phyloP scores from a whole-genome alignment of 2,113 vertebrate genomes.

The Macaca nemestrina region DNA sequence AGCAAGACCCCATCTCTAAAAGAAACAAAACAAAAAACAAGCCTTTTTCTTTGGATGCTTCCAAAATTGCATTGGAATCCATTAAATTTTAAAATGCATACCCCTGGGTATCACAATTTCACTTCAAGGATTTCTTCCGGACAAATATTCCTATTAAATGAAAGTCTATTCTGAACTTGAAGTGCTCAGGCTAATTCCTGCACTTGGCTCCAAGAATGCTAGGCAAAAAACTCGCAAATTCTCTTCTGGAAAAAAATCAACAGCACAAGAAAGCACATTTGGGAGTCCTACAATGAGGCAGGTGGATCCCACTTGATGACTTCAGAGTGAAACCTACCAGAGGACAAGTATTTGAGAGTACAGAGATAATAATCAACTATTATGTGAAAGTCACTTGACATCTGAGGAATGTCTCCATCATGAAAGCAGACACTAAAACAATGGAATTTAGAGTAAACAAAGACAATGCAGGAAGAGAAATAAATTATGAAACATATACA shows the following conservation, averaged over 20 bases:
- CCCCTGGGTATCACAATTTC: not conserved
- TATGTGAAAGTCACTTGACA: not conserved
- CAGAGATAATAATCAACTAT: not conserved
- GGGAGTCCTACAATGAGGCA: not conserved
- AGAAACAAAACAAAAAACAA: not conserved
- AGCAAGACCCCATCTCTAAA: too few relatives aligned
- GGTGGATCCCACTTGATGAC: not conserved
- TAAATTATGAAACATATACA: not conserved
- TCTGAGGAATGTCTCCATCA: constrained; percentile 26
- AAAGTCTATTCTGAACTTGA: constrained; percentile 18
- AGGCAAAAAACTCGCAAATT: not conserved
- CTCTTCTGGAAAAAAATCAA: constrained; percentile 6
- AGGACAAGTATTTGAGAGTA: not conserved
- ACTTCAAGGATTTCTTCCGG: constrained; percentile 46
- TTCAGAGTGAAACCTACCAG: not conserved
- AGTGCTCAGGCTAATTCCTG: not conserved
- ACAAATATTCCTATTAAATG: constrained; percentile 40
- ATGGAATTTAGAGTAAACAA: constrained; percentile 13
- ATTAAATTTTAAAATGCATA: constrained; percentile 57
- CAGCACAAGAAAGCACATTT: not conserved
- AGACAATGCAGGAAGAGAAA: constrained; percentile 10
- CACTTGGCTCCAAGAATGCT: not conserved
- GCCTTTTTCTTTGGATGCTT: constrained; percentile 43
- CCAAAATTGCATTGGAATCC: constrained; percentile 51
- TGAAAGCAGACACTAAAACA: constrained; percentile 36